These are phyloP conservation scores for Diacarnus erythraeanus DNA, from an alignment of 37 sponge, comb jelly and placozoan species.

Conservation along the genomic window DNA sequence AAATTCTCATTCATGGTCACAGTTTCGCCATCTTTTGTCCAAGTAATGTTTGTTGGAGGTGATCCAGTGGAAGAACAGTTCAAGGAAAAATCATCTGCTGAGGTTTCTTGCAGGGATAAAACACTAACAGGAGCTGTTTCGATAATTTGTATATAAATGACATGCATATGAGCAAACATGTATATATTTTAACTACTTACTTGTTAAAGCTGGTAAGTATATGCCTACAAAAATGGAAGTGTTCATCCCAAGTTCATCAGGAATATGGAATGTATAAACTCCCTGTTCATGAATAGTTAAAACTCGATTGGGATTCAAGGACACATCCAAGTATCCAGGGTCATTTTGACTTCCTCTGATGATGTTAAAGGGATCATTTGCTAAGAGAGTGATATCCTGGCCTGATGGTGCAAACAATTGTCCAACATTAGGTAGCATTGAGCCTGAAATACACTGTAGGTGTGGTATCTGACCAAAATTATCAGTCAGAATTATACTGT, in stretches of 20 bases:
- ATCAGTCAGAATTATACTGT: background rate
- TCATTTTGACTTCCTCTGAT: background rate
- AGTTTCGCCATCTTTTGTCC: conserved; percentile 12
- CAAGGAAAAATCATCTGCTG: background rate
- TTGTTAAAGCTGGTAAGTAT: conserved; percentile 11
- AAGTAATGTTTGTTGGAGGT: conserved; percentile 10
- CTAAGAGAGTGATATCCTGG: background rate
- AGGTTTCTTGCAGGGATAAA: background rate
- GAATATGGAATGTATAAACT: conserved; percentile 10
- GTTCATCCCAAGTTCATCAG: background rate
- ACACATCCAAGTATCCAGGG: conserved; percentile 17
- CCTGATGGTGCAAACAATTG: conserved; percentile 17
- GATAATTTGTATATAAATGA: background rate
- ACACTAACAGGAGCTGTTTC: conserved; percentile 7
- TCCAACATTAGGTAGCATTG: conserved; percentile 1
- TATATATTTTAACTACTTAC: background rate
- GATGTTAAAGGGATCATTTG: conserved; percentile 8
- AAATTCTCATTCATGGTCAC: conserved; percentile 4
- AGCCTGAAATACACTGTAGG: conserved; percentile 25
- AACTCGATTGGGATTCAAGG: background rate
- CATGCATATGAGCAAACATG: background rate
- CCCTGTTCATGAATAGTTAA: conserved; percentile 4
- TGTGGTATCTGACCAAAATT: conserved; percentile 26
- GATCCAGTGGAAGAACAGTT: conserved; percentile 15
- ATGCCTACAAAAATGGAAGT: background rate